Evolutionary conservation across 2,888 invertebrate genomes (phyloP).

Genomic region (Autographa gamma): DNA sequence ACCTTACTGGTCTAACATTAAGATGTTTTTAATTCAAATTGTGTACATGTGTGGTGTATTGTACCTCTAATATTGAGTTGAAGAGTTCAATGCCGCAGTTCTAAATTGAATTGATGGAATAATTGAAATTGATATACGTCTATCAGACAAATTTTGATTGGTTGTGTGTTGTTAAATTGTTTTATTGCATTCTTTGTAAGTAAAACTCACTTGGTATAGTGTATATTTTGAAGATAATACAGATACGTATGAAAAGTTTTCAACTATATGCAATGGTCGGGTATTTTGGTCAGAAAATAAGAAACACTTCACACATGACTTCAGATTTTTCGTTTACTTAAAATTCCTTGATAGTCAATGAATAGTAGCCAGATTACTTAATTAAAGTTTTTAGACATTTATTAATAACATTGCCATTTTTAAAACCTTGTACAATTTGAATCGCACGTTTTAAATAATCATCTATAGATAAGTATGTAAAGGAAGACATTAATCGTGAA

Average conservation of each 20-base stretch:
- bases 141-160: background rate
- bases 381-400: slow-evolving; percentile 10
- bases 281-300: too few species aligned
- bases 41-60: background rate
- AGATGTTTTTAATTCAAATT: background rate
- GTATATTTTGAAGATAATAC: too few species aligned
- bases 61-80: slow-evolving; percentile 10
- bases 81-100: slow-evolving; percentile 46
- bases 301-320: too few species aligned
- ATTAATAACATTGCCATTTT: slow-evolving; percentile 11
- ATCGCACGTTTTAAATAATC: slow-evolving; percentile 25
- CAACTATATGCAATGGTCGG: too few species aligned
- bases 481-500: slow-evolving; percentile 40
- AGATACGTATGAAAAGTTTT: too few species aligned
- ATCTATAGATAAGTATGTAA: slow-evolving; percentile 7
- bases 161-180: background rate
- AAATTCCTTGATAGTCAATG: too few species aligned
- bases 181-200: background rate
- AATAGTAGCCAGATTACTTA: too few species aligned
- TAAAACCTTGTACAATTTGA: slow-evolving; percentile 1
- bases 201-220: background rate
- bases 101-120: slow-evolving; percentile 28
- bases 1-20: background rate
- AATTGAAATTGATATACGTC: slow-evolving; percentile 25
- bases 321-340: too few species aligned